Evolutionary conservation across 2,797 vertebrate species (phyloP), one percentile per base, ranked within the genome.

Genomic region (Chaenodraco wilsoni): DNA sequence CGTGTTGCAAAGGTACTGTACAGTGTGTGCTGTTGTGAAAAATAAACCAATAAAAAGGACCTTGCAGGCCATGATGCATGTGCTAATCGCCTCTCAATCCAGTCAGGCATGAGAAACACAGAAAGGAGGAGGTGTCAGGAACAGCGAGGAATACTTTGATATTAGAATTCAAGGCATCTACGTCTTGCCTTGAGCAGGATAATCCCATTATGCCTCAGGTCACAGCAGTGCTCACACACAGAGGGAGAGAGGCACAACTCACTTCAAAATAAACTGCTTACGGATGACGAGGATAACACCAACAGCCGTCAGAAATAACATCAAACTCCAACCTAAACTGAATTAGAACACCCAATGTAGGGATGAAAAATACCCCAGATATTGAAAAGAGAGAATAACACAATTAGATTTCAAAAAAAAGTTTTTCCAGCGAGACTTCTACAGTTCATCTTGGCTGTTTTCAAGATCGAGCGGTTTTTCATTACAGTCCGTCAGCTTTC

Each of bases 401-500:
- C 64, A 78, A 90, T 90, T 86, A 81, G 46, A 90, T 88, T 80
- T 81, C n/a, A 76, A 66, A 55, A 70, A 63, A 80, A 83, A 76
- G 64, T 84, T 87, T 89, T 87, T 70, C 63, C 56, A 50, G 54
- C 48, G 50, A 57, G 66, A 84, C 74, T 85, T 89, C 82, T 86
- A 72, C 82, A 88, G 82, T 90, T 93, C 85, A 86, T 90, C 80
- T 84, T 33, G 54, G 71, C 61, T 76, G 57, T 91, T 92, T 91
- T 91, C 65, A 78, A 84, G 84, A 93, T 83, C 43, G 79, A 87
- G 85, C 62, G 45, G 43, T 87, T 91, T 93, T 94, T 91, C 88
- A 94, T 94, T 92, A 89, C 79, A 85, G 84, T 86, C 89, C 85
- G 88, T 92, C 91, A 85, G 86, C 86, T 92, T 92, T 90, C 83